Evolutionary conservation across 2,113 vertebrate genomes (phyloP).

Genomic region (Brienomyrus brachyistius): DNA sequence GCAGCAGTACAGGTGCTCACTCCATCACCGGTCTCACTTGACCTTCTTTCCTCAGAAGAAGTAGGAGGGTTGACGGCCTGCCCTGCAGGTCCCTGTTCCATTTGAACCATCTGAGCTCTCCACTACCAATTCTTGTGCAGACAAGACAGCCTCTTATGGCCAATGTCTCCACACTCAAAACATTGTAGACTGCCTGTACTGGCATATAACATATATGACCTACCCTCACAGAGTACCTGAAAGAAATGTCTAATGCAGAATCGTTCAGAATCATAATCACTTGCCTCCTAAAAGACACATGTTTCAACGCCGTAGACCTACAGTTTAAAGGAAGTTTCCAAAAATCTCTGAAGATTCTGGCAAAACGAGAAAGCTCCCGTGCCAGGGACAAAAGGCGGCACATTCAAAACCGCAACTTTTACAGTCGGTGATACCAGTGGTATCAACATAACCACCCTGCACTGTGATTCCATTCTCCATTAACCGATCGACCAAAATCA

Average conservation of each 20-base stretch:
- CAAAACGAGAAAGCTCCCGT: neutral
- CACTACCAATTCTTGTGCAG: neutral
- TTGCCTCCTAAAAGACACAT: neutral
- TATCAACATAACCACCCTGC: too few species aligned
- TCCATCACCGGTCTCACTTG: too few species aligned
- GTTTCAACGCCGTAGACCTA: too few species aligned
- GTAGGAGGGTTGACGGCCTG: too few species aligned
- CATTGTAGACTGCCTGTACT: neutral
- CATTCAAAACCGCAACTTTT: neutral
- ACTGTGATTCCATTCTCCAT: too few species aligned
- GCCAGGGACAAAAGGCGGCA: neutral
- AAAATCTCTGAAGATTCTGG: neutral
- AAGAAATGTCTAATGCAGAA: neutral
- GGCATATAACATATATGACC: neutral
- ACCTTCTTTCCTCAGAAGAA: too few species aligned
- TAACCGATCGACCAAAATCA: too few species aligned
- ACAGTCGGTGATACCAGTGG: too few species aligned
- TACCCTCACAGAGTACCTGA: neutral
- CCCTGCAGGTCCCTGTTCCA: too few species aligned
- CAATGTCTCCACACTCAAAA: neutral
- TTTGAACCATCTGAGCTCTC: neutral
- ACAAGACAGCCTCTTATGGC: neutral
- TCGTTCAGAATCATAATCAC: neutral
- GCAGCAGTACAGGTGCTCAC: too few species aligned
- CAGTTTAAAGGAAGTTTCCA: too few species aligned